Evolutionary conservation across 2,888 invertebrate species (phyloP).

Genomic region (Synanthedon vespiformis): DNA sequence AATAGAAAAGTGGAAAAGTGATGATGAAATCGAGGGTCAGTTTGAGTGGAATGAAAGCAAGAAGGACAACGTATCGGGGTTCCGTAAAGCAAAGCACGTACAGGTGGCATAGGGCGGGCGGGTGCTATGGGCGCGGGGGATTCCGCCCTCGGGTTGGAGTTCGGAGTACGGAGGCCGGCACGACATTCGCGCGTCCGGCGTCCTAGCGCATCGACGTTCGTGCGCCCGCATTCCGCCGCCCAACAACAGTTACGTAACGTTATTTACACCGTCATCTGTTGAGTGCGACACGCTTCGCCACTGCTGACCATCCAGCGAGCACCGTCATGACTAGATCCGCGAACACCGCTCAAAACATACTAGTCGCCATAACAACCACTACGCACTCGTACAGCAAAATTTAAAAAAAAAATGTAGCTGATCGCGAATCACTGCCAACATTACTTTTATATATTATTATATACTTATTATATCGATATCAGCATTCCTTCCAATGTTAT

Average conservation of each 20-base stretch:
- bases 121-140: constrained; percentile 15
- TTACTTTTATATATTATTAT: neutral
- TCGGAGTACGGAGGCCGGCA: constrained; percentile 9
- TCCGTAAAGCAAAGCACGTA: constrained; percentile 1
- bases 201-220: constrained; percentile 32
- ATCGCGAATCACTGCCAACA: constrained; percentile 20
- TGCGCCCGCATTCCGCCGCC: constrained; percentile 47
- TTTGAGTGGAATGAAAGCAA: constrained; percentile 22
- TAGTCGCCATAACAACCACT: constrained; percentile 32
- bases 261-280: constrained; percentile 55
- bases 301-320: constrained; percentile 48
- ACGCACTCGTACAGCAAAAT: constrained; percentile 33
- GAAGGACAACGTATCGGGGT: constrained; percentile 18
- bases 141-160: constrained; percentile 21
- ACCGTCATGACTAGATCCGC: constrained; percentile 38
- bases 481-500: constrained; percentile 20
- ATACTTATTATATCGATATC: constrained; percentile 12
- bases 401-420: constrained; percentile 28
- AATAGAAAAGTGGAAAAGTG: too few relatives aligned
- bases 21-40: constrained; percentile 1
- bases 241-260: constrained; percentile 54
- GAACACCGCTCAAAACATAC: constrained; percentile 20
- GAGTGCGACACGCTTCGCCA: constrained; percentile 56
- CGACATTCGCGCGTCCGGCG: constrained; percentile 50
- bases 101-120: constrained; percentile 7